Base-by-base conservation (phyloP, 2,113 vertebrate species). In the Halcyon senegalensis region DNA sequence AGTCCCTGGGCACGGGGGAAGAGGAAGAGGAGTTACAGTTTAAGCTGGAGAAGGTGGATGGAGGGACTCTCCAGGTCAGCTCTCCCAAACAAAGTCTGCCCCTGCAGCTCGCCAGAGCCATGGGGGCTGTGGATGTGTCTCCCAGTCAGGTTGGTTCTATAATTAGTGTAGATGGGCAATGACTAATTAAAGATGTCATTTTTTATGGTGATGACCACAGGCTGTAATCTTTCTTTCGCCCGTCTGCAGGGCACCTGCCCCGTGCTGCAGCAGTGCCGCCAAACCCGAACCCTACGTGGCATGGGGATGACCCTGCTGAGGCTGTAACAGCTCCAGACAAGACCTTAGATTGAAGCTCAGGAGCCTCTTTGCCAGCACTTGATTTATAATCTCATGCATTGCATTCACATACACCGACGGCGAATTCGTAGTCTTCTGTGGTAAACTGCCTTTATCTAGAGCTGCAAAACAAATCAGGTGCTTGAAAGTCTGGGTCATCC, bases 401-500 rank as follows among this genome's bases (percentile, higher is more conserved):
- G 17, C 24, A 19, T 53, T 53, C 13, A 21, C 13, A 27, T 6
- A 33, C 31, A 25, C 43, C 77, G 50, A 12, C 7, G 33, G 67
- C 59, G 69, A 35, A 43, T 39, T 5, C 58, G 46, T 11, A 62
- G 31, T 43, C 70, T 66, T 37, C 53, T 70, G 25, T 67, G 44
- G 64, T 77, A 46, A 92, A 33, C 21, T 44, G 11, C n/a, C 33
- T 72, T 50, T 37, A 70, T 28, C 28, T 2, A 46, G 35, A 90
- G 35, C 83, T 72, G 3, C 41, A 51, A 55, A 58, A 85, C 58
- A 79, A 83, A 68, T 80, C 82, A 50, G 4, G 4, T 0, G 0
- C 78, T 58, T 59, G 43, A 68, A 79, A 79, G 48, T n/a, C 86
- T 76, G 50, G 48, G 59, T 75, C 88, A 83, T 83, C 67, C 89